Percentiles rank a stretch among this genome's conserved stretches.
phyloP scores from a whole-genome alignment of 1,140 invertebrate genomes.

The Orchesella cincta region DNA sequence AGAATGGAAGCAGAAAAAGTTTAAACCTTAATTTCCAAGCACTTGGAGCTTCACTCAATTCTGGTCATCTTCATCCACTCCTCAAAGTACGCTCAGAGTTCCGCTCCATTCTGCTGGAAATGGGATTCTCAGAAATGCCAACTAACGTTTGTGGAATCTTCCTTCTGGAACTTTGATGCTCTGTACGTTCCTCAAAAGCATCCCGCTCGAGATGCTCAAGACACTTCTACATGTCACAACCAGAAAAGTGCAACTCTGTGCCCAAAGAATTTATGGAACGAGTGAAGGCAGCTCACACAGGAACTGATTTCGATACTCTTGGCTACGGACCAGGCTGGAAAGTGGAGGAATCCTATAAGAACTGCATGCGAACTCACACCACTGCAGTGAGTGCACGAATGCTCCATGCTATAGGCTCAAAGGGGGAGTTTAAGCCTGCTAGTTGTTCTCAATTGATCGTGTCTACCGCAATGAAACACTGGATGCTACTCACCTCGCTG shows the following conservation, averaged over 20 bases:
- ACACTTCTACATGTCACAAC: slow-evolving; percentile 94
- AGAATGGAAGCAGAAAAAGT: slow-evolving; percentile 87
- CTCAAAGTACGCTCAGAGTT: slow-evolving; percentile 95
- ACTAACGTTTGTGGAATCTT: slow-evolving; percentile 96
- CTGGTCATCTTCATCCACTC: slow-evolving; percentile 91
- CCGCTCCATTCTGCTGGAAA: slow-evolving; percentile 95
- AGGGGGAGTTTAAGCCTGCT: slow-evolving; percentile 78
- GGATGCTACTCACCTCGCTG: slow-evolving; percentile 97
- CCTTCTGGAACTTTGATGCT: slow-evolving; percentile 99
- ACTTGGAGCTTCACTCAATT: slow-evolving; percentile 70
- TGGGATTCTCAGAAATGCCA: slow-evolving; percentile 98
- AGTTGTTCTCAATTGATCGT: slow-evolving; percentile 96
- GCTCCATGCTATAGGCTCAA: slow-evolving; percentile 81
- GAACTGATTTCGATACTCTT: slow-evolving; percentile 77
- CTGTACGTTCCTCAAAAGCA: slow-evolving; percentile 98
- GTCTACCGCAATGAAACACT: slow-evolving; percentile 99
- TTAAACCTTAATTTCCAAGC: slow-evolving; percentile 98
- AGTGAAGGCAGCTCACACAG: slow-evolving; percentile 88
- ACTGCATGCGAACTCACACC: slow-evolving; percentile 94
- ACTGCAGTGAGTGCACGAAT: slow-evolving; percentile 95
- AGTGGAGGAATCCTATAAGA: slow-evolving; percentile 92
- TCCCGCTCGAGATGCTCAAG: slow-evolving; percentile 97
- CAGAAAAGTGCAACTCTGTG: slow-evolving; percentile 70
- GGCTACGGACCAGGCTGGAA: slow-evolving; percentile 90
- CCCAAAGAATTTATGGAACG: slow-evolving; percentile 85